Evolutionary conservation across 2,113 vertebrate species (phyloP).

Genomic region (Scytalopus superciliaris): DNA sequence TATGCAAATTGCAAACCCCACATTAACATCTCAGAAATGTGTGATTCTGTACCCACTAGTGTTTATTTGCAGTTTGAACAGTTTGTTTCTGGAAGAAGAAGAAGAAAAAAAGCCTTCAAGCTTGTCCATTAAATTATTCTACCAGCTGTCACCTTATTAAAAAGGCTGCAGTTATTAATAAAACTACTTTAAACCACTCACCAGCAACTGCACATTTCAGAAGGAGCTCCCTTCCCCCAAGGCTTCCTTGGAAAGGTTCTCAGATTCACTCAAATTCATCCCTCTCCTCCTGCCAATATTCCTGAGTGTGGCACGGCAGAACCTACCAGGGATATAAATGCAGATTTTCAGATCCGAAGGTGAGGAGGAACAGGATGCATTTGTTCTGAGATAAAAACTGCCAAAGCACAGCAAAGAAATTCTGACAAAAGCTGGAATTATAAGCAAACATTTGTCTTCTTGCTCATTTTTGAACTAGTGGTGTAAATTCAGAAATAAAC

Average conservation of each 20-base stretch:
- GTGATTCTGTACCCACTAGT: constrained; percentile 43
- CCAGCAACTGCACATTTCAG: constrained; percentile 5
- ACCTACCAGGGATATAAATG: not conserved
- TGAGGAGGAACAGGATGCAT: not conserved
- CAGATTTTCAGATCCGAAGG: not conserved
- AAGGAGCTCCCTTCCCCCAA: not conserved
- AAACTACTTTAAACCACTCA: constrained; percentile 18
- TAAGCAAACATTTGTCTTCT: not conserved
- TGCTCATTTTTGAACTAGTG: not conserved
- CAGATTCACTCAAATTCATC: not conserved
- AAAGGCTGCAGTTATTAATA: constrained; percentile 64
- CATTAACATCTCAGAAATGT: constrained; percentile 43
- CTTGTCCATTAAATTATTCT: constrained; percentile 51
- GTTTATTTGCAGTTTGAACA: constrained; percentile 65
- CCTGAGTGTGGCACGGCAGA: not conserved
- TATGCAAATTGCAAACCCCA: constrained; percentile 47
- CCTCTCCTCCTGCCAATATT: constrained; percentile 16
- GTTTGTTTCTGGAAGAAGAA: constrained; percentile 42
- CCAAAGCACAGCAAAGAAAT: not conserved
- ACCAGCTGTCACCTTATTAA: constrained; percentile 60
- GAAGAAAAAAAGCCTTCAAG: not conserved
- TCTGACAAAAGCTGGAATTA: not conserved
- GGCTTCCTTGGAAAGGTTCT: constrained; percentile 12
- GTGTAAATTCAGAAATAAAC: not conserved
- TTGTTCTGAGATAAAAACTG: not conserved